Conservation (phyloP, 2,113 vertebrate species). For the Bothrops jararaca region DNA sequence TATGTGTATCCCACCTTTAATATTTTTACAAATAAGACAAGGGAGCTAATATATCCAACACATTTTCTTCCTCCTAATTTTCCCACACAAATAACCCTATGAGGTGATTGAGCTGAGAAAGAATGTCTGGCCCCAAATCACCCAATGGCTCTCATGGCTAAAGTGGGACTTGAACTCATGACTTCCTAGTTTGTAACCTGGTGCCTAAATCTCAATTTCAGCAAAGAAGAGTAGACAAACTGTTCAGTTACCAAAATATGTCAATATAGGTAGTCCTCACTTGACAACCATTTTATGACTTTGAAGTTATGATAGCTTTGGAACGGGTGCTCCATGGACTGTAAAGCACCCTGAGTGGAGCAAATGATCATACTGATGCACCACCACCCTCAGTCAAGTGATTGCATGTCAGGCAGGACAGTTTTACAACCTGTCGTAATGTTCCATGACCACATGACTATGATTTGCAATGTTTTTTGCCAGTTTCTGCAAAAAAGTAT, state of each 20-base stretch:
- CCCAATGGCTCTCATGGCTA: neutral
- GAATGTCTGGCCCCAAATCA: neutral
- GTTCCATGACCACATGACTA: neutral
- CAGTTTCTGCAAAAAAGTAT: neutral
- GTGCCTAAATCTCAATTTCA: neutral
- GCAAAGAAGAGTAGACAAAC: neutral
- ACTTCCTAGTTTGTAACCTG: neutral
- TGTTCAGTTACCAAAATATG: neutral
- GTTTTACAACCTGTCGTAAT: neutral
- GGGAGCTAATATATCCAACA: neutral
- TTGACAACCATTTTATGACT: neutral
- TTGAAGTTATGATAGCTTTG: neutral
- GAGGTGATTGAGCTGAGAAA: neutral
- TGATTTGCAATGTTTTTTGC: neutral
- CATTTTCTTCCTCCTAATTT: neutral
- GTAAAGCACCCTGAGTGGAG: neutral
- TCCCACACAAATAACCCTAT: neutral
- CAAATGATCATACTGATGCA: neutral
- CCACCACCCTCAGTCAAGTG: neutral
- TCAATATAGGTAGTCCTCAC: neutral
- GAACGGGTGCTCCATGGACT: neutral
- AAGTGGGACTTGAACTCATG: neutral
- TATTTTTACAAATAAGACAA: neutral
- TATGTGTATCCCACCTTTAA: neutral
- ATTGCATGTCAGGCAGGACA: neutral